Conservation (phyloP, 1,140 invertebrate species). For the Caenorhabditis brenneri region DNA sequence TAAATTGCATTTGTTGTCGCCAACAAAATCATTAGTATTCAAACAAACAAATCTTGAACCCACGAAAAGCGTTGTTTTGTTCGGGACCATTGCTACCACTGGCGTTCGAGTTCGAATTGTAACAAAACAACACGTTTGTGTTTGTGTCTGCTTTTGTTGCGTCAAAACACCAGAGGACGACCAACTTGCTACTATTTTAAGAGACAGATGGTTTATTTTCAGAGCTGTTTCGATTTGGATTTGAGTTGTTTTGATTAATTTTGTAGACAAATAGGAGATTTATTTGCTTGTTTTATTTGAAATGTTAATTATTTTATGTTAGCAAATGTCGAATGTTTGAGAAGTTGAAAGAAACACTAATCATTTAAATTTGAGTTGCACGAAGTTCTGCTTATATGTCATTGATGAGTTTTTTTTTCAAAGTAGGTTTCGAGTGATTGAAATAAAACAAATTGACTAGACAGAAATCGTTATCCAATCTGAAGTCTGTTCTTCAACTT, state of each 20-base stretch:
- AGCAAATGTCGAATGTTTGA: no score
- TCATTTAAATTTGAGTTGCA: no score
- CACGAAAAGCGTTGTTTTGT: background rate
- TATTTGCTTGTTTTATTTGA: no score
- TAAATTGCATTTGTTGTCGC: background rate
- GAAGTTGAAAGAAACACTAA: no score
- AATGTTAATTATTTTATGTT: no score
- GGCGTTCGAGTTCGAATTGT: background rate
- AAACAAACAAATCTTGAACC: constrained; percentile 29
- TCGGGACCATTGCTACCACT: background rate
- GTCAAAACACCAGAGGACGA: constrained; percentile 32
- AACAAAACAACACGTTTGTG: constrained; percentile 17
- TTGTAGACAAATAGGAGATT: no score
- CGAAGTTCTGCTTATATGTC: no score
- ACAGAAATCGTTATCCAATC: no score
- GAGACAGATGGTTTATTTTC: background rate
- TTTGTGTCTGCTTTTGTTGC: background rate
- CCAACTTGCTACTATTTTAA: constrained; percentile 8
- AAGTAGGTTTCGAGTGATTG: no score
- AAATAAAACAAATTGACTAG: no score
- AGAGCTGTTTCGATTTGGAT: background rate
- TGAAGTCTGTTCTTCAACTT: no score
- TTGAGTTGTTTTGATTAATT: background rate
- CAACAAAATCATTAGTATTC: background rate
- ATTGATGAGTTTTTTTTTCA: no score